Base-by-base conservation (phyloP, 2,113 vertebrate genomes). In the Oncorhynchus clarkii region DNA sequence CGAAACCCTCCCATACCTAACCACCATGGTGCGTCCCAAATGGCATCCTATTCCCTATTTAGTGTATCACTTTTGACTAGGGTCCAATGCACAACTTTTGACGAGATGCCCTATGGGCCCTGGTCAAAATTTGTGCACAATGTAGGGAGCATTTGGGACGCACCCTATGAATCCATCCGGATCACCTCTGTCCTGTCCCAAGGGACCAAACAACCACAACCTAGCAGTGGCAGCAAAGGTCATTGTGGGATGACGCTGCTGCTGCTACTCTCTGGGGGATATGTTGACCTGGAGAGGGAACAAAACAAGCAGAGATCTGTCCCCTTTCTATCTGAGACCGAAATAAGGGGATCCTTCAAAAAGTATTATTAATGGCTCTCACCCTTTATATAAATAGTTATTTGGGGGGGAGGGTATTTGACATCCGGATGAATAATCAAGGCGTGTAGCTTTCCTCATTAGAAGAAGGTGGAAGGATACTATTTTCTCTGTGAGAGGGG, bases 291-390 rank as follows among this genome's bases (percentile, higher is more conserved):
- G 16, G 14, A 48, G 14, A 20, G 48, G 4, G 48, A 26, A 8
- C 20, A 13, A 27, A 69, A 59, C n/a, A 59, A 70, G 45, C 20
- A 24, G 64, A 45, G 39, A 45, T 45, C 8, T 45, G 20, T 14
- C 13, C 26, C 20, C 20, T 49, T 75, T 26, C 26, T 49, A 72
- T 73, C 27, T 11, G 27, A 71, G 71, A 67, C 27, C 6, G 22
- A 71, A 71, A 51, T 49, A 31, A 18, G 16, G 71, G 71, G 65
- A 39, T 54, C 57, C 54, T 62, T 24, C 66, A 64, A 34, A 60
- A 75, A 73, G 57, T 60, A 66, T 75, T 73, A 64, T 84, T 81
- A 74, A 81, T 65, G 70, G 6, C 11, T 64, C 14, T 65, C 45
- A 8, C 20, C 72, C 59, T 78, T 70, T 45, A 76, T 77, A 75